phyloP scores from a whole-genome alignment of 2,888 invertebrate genomes.

The Anthrax anthrax region DNA sequence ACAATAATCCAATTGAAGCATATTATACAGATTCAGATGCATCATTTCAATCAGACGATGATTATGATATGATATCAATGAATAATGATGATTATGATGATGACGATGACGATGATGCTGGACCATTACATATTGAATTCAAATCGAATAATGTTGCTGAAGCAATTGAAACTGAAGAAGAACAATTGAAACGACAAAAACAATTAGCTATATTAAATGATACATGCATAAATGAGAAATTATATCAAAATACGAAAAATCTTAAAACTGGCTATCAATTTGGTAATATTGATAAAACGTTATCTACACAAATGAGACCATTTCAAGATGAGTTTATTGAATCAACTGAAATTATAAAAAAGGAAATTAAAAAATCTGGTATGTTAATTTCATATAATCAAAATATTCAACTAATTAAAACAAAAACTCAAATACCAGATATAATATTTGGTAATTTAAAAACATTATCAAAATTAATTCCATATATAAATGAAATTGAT shows the following conservation, averaged over 20 bases:
- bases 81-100: conserved; percentile 37
- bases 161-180: conserved; percentile 54
- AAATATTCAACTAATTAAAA: conserved; percentile 16
- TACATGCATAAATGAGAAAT: conserved; percentile 30
- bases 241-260: conserved; percentile 32
- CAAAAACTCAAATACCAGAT: conserved; percentile 7
- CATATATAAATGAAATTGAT: conserved; percentile 13
- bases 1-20: conserved; percentile 4
- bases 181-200: conserved; percentile 31
- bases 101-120: conserved; percentile 32
- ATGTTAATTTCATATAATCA: conserved; percentile 24
- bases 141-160: conserved; percentile 75
- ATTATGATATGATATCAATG: conserved; percentile 32
- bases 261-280: conserved; percentile 29
- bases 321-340: conserved; percentile 20
- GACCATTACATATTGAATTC: conserved; percentile 63
- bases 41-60: conserved; percentile 39
- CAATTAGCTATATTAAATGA: conserved; percentile 31
- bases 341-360: conserved; percentile 23
- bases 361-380: conserved; percentile 24
- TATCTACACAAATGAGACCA: conserved; percentile 11
- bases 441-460: conserved; percentile 8
- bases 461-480: conserved; percentile 13
- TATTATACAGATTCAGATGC: conserved; percentile 36
- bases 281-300: conserved; percentile 6